These are phyloP conservation scores for Corythaixoides concolor DNA, from an alignment of 2,113 vertebrate species.

Conservation along the genomic window DNA sequence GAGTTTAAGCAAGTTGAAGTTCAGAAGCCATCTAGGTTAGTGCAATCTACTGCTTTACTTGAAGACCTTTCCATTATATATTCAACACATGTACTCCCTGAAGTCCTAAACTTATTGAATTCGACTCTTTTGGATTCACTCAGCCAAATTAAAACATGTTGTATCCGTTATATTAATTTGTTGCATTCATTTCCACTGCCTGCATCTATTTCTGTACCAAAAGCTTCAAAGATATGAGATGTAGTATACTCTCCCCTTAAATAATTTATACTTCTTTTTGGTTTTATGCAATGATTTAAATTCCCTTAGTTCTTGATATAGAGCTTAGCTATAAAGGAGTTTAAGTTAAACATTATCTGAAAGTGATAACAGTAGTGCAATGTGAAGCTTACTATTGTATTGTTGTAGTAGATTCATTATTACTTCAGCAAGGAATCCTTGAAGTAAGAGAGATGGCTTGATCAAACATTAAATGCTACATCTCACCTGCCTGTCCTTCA, in stretches of 20 bases:
- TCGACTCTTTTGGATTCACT: not conserved
- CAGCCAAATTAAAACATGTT: not conserved
- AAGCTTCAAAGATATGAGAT: not conserved
- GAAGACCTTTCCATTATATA: not conserved
- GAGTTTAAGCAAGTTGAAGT: not conserved
- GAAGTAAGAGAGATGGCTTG: not conserved
- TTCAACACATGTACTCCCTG: not conserved
- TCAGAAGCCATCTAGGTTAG: not conserved
- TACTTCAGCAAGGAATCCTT: not conserved
- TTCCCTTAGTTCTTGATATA: not conserved
- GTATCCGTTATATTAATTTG: not conserved
- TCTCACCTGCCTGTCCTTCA: not conserved
- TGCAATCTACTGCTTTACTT: not conserved
- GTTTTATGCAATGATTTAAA: not conserved
- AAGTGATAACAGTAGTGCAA: not conserved
- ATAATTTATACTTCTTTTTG: not conserved
- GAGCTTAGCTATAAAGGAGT: not conserved
- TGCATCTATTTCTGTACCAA: not conserved
- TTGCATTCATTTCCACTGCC: not conserved
- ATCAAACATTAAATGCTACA: not conserved
- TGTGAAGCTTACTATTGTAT: not conserved
- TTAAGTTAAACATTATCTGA: not conserved
- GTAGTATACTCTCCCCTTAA: not conserved
- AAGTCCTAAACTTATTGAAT: not conserved
- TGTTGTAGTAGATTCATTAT: not conserved